Conservation (phyloP, 1,140 invertebrate genomes). For the Drosophila leontia region DNA sequence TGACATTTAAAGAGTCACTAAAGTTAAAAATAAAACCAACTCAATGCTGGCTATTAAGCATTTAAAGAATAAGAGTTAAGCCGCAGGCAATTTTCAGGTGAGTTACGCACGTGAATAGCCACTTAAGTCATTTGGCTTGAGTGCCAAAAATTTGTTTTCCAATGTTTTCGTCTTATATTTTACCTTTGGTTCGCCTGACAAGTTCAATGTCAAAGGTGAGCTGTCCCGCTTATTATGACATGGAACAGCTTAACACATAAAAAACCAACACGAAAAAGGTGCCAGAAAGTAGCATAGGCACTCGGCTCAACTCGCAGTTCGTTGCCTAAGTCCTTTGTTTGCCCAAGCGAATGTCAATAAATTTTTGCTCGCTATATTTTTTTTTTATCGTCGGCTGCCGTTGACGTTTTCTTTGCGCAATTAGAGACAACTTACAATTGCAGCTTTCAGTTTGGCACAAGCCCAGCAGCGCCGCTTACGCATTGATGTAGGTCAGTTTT, state of each 20-base stretch:
- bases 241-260: constrained; percentile 28
- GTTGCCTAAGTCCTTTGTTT: constrained; percentile 78
- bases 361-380: constrained; percentile 39
- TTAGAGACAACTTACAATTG: constrained; percentile 70
- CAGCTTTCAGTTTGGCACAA: constrained; percentile 51
- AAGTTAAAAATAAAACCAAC: constrained; percentile 10
- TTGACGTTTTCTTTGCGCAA: constrained; percentile 63
- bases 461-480: constrained; percentile 59
- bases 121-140: constrained; percentile 26
- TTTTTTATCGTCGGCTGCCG: constrained; percentile 2
- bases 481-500: constrained; percentile 81
- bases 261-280: constrained; percentile 38
- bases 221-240: constrained; percentile 17
- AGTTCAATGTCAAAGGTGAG: constrained; percentile 82
- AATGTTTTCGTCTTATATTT: constrained; percentile 25
- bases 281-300: constrained; percentile 8
- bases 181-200: constrained; percentile 50
- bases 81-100: constrained; percentile 18
- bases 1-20: background rate
- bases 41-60: constrained; percentile 44
- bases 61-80: constrained; percentile 14
- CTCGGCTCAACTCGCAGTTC: constrained; percentile 42
- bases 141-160: constrained; percentile 27
- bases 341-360: constrained; percentile 61
- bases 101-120: constrained; percentile 29